Evolutionary conservation across 2,888 invertebrate species (phyloP), one percentile per base, ranked within the genome.

Genomic region (Hirtodrosophila cameraria): DNA sequence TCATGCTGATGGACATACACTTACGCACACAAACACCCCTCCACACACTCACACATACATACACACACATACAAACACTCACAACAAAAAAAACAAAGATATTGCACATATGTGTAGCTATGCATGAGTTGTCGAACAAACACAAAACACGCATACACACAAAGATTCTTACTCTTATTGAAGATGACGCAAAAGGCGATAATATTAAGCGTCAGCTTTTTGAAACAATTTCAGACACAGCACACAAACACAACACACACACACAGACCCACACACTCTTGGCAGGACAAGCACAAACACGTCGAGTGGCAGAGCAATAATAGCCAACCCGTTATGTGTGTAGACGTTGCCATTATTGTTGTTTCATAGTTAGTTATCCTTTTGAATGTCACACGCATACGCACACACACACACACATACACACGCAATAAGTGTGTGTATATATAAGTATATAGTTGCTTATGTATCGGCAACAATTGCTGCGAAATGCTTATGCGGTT

Each of bases 161-260:
- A 7, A 15, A 28, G 42, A 52, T 52, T 35, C 53, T 42, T 41
- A 16, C 38, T 28, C 60, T 49, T 63, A 66, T 75, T 63, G 66
- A 75, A 63, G 60, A 61, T 63, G 75, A 70, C 55, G 75, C 75
- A 66, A 53, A 62, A 70, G 75, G 63, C 79, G 75, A 78, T 75
- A 79, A 75, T 75, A 66, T 75, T 75, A 78, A 75, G 71, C 79
- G 75, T 78, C 79, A 79, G 75, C 75, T 75, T 75, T 75, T 78
- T 70, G 75, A 78, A 75, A 75, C 79, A 78, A 78, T 78, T 78
- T 75, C 75, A 64, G 38, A 39, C 48, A 45, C n/a, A 33, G 41
- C 45, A 54, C 46, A 54, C 33, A 48, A 23, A 27, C 35, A 20
- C 23, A 20, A 39, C 33, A 39, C 6, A 25, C 11, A 18, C 13